Evolutionary conservation across 1,140 invertebrate species (phyloP), one percentile per base, ranked within the genome.

Genomic region (Drosophila mojavensis): DNA sequence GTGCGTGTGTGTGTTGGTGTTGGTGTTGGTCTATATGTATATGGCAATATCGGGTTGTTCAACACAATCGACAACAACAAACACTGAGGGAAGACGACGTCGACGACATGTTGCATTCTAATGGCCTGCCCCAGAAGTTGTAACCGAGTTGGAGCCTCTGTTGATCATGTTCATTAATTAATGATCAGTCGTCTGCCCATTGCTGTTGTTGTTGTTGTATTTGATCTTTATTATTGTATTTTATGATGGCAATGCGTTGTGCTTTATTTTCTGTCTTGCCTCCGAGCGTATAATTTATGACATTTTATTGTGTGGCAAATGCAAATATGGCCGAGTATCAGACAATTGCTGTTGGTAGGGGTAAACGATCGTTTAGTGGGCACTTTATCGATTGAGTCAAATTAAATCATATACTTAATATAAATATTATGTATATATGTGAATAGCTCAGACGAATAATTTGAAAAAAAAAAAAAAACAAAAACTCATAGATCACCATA

Each of bases 121-220:
- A 86, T 86, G 72, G 83, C 66, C 63, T 71, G 67, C 62, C 47
- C 65, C 77, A 80, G 77, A 84, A 84, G 68, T 83, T 67, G 75
- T 75, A 36, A 36, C 17, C 28, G 47, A 51, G 47, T 62, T 55
- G 51, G 17, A 54, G 60, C 72, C 72, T 67, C 69, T 51, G 76
- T 72, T 88, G 84, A 89, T 88, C 84, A 84, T 88, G 80, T 89
- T 78, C 84, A 89, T 88, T 88, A 89, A 88, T 88, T 88, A 88
- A 88, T 89, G 83, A 88, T 88, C 80, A 80, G 84, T 84, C 69
- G 79, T 55, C 69, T 78, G 69, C 48, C 48, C 55, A 56, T 61
- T 64, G 33, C 2, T 33, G 79, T 65, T 33, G 33, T 9, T 33
- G 33, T 33, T 78, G 64, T 75, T 80, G 74, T 63, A 69, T 80